phyloP scores from a whole-genome alignment of 1,140 invertebrate species.

The Platyura marginata region DNA sequence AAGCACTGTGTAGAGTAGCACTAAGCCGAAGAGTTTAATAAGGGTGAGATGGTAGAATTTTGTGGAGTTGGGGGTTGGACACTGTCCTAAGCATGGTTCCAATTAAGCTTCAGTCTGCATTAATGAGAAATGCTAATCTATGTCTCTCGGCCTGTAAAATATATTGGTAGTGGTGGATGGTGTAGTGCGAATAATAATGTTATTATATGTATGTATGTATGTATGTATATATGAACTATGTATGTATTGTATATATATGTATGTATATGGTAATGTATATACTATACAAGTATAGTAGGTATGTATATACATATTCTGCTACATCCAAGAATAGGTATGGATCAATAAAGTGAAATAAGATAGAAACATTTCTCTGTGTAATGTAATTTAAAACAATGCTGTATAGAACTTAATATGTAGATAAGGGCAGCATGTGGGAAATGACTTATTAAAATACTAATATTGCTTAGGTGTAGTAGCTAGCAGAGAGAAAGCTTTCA shows the following conservation, averaged over 20 bases:
- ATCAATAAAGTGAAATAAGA: background rate
- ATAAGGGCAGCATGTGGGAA: background rate
- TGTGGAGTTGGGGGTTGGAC: background rate
- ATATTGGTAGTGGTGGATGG: background rate
- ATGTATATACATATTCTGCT: background rate
- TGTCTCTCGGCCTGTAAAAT: background rate
- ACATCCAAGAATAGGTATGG: background rate
- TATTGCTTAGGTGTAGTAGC: background rate
- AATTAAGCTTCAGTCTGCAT: constrained; percentile 5
- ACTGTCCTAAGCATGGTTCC: constrained; percentile 4
- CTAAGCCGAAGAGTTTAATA: background rate
- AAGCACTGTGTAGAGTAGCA: background rate
- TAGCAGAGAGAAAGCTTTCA: background rate
- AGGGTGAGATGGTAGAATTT: background rate
- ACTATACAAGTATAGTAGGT: no score
- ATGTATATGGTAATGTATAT: no score
- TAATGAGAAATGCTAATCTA: constrained; percentile 5
- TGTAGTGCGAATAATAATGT: background rate
- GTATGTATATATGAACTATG: background rate
- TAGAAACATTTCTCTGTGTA: background rate
- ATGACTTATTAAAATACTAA: background rate
- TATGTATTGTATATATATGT: background rate
- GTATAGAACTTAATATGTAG: background rate
- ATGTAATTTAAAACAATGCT: background rate
- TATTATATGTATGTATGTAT: background rate